These are phyloP conservation scores for Peromyscus californicus DNA, from an alignment of 2,113 vertebrate species.

Conservation along the genomic window DNA sequence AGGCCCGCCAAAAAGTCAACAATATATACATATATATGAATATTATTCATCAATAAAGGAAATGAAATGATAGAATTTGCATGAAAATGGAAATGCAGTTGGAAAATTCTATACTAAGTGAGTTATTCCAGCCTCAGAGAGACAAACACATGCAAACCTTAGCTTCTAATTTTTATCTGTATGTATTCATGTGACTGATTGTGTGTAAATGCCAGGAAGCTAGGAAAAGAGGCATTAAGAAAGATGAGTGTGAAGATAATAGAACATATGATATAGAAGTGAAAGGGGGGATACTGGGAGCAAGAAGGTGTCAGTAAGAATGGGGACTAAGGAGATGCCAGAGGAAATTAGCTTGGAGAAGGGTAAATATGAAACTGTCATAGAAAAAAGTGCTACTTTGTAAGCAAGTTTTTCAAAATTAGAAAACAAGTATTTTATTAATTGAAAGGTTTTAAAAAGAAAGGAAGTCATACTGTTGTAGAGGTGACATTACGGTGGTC, in stretches of 20 bases:
- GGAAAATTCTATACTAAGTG: not conserved
- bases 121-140: not conserved
- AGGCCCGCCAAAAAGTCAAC: too few species aligned
- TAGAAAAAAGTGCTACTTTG: not conserved
- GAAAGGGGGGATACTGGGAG: fast-evolving
- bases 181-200: too few species aligned
- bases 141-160: not conserved
- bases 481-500: not conserved
- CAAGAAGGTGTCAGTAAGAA: not conserved
- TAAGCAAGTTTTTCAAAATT: not conserved
- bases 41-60: not conserved
- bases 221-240: not conserved
- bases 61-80: not conserved
- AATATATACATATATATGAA: not conserved
- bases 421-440: not conserved
- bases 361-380: not conserved
- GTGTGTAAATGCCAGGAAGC: not conserved
- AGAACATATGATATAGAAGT: not conserved
- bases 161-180: not conserved
- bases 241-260: too few species aligned
- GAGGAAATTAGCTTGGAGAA: not conserved
- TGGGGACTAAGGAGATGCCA: fast-evolving
- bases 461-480: not conserved
- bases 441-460: not conserved
- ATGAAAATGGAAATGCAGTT: too few species aligned